phyloP scores from a whole-genome alignment of 2,888 invertebrate species.

The Neoascia interrupta region DNA sequence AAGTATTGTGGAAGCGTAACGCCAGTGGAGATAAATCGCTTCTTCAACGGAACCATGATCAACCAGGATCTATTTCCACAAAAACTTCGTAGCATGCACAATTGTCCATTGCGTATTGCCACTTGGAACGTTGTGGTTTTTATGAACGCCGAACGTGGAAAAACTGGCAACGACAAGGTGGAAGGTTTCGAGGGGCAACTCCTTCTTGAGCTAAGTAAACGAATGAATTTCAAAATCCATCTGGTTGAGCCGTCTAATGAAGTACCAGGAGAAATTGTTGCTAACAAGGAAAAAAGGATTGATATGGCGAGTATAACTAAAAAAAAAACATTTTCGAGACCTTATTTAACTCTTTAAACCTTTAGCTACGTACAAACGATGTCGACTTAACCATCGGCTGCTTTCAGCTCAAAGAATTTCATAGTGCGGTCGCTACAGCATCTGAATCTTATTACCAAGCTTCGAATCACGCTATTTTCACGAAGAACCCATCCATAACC shows the following conservation, averaged over 20 bases:
- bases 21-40: constrained; percentile 70
- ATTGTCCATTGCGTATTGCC: no score
- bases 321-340: background rate
- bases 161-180: background rate
- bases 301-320: constrained; percentile 11
- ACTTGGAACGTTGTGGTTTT: constrained; percentile 71
- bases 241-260: no score
- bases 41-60: no score
- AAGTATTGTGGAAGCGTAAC: constrained; percentile 63
- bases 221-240: no score
- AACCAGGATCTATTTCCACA: constrained; percentile 70
- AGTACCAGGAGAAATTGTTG: constrained; percentile 8
- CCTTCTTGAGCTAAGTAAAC: no score
- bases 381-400: constrained; percentile 3
- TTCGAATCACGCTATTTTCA: no score
- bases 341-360: background rate
- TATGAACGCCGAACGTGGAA: constrained; percentile 25
- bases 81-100: constrained; percentile 72
- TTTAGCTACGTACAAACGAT: background rate
- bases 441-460: no score
- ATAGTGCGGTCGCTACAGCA: background rate
- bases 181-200: no score
- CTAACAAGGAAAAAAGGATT: constrained; percentile 8
- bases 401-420: background rate
- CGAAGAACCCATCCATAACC: no score